phyloP scores from a whole-genome alignment of 2,888 invertebrate genomes.

The Drepana falcataria region DNA sequence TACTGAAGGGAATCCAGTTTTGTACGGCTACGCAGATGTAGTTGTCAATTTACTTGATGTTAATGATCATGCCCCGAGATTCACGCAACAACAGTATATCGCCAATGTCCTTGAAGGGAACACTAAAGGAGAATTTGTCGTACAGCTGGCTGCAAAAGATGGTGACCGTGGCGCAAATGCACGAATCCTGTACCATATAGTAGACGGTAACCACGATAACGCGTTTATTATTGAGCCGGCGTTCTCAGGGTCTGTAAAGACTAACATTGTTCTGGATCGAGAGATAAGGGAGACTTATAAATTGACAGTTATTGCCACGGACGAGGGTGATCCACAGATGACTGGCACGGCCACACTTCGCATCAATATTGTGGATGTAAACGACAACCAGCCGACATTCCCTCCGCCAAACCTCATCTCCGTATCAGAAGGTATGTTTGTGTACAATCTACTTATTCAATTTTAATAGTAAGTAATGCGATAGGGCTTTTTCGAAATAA shows the following conservation, averaged over 20 bases:
- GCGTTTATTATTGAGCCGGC: constrained; percentile 97
- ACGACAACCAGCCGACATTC: constrained; percentile 98
- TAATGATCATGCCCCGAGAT: constrained; percentile 95
- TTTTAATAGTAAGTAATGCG: constrained; percentile 48
- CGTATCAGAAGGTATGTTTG: constrained; percentile 89
- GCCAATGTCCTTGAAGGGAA: constrained; percentile 97
- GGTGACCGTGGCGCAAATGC: constrained; percentile 91
- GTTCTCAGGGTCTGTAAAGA: constrained; percentile 95
- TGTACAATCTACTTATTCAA: constrained; percentile 48
- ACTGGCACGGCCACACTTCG: constrained; percentile 93
- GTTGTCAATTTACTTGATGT: constrained; percentile 89
- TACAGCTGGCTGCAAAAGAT: constrained; percentile 94
- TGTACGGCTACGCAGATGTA: constrained; percentile 92
- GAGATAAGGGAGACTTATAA: constrained; percentile 94
- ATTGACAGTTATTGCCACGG: constrained; percentile 96
- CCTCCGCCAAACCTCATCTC: constrained; percentile 92
- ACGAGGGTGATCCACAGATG: constrained; percentile 94
- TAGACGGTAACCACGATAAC: constrained; percentile 97
- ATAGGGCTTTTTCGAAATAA: constrained; percentile 64
- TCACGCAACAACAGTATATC: constrained; percentile 95
- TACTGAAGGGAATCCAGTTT: constrained; percentile 84
- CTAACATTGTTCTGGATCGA: constrained; percentile 95
- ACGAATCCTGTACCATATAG: constrained; percentile 93
- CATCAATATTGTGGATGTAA: constrained; percentile 95
- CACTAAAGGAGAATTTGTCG: constrained; percentile 93